These are phyloP conservation scores for Ennomos erosarius DNA, from an alignment of 2,888 invertebrate genomes.

Conservation along the genomic window DNA sequence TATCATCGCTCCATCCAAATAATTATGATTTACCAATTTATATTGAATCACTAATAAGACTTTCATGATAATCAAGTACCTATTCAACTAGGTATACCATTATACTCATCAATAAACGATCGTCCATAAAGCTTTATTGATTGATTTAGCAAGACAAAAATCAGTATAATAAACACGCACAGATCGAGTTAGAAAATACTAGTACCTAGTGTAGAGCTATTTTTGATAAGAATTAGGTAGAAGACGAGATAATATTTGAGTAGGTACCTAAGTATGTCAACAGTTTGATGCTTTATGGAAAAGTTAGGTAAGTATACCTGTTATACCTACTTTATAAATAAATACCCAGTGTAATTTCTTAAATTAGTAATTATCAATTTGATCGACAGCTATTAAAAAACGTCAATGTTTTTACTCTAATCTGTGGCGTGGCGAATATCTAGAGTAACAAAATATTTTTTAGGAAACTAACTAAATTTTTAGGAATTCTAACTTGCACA, in stretches of 20 bases:
- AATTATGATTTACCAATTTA: conserved; percentile 30
- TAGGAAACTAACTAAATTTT: too few species aligned
- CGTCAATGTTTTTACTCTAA: too few species aligned
- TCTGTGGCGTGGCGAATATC: too few species aligned
- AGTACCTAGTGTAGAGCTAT: conserved; percentile 55
- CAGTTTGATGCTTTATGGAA: neutral
- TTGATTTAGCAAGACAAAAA: conserved; percentile 54
- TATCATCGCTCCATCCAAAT: conserved; percentile 79
- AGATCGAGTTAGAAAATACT: conserved; percentile 46
- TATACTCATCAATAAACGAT: conserved; percentile 43
- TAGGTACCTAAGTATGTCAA: conserved; percentile 7
- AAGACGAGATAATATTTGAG: conserved; percentile 11
- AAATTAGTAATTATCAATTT: too few species aligned
- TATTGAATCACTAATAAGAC: too few species aligned
- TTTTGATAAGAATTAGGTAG: conserved; percentile 60
- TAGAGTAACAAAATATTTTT: too few species aligned
- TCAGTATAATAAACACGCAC: conserved; percentile 70
- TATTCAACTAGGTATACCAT: neutral
- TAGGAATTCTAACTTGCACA: neutral
- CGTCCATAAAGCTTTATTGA: conserved; percentile 65
- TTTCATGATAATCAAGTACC: too few species aligned
- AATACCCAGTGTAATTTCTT: too few species aligned
- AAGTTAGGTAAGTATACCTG: too few species aligned
- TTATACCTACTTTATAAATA: too few species aligned
- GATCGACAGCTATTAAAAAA: too few species aligned